Evolutionary conservation across 2,888 invertebrate genomes (phyloP).

Genomic region (Bursaphelenchus okinawaensis): DNA sequence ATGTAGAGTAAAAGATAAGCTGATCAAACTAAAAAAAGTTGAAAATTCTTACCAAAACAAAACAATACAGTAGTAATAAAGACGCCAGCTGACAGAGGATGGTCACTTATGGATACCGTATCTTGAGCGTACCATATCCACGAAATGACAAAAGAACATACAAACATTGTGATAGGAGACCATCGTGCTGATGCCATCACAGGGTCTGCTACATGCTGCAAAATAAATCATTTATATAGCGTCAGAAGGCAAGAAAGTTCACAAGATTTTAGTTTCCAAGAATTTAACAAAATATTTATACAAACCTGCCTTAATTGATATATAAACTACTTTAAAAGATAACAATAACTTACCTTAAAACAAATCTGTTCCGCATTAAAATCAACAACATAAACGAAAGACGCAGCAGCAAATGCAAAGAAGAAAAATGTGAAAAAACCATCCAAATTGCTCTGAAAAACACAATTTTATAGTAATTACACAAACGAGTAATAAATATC

Average conservation of each 20-base stretch:
- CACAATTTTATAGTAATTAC: background rate
- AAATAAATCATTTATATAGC: conserved; percentile 7
- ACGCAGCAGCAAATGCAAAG: conserved; percentile 53
- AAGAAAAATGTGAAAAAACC: conserved; percentile 30
- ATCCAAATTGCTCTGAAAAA: conserved; percentile 3
- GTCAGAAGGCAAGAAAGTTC: too few relatives aligned
- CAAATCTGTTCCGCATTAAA: conserved; percentile 61
- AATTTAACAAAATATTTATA: background rate
- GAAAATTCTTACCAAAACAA: conserved; percentile 59
- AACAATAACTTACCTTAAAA: conserved; percentile 43
- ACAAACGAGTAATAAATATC: background rate
- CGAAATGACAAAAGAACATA: conserved; percentile 54
- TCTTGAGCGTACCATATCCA: conserved; percentile 41
- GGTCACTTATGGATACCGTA: conserved; percentile 16
- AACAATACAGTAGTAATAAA: conserved; percentile 61
- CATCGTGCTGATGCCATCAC: conserved; percentile 58
- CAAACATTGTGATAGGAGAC: conserved; percentile 59
- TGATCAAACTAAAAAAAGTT: too few relatives aligned
- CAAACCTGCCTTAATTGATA: too few relatives aligned
- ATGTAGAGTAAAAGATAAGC: too few relatives aligned
- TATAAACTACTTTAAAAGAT: too few relatives aligned
- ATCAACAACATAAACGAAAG: conserved; percentile 61
- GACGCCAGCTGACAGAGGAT: conserved; percentile 55
- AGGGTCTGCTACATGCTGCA: conserved; percentile 24
- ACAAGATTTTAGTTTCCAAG: too few relatives aligned